These are phyloP conservation scores for Sebastes fasciatus DNA, from an alignment of 2,113 vertebrate genomes.

Conservation along the genomic window DNA sequence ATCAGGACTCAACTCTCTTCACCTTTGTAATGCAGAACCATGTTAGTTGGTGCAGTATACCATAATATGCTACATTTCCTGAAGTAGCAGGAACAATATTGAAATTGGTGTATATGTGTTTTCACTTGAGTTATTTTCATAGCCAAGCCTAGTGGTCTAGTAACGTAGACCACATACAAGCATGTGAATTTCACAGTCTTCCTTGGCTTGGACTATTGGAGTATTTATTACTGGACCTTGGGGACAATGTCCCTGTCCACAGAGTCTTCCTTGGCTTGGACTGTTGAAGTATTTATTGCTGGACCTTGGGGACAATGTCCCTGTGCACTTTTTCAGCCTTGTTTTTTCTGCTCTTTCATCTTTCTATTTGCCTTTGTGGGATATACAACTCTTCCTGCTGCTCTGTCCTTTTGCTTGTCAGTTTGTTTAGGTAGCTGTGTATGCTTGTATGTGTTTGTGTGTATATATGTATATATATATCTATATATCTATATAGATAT, in stretches of 20 bases:
- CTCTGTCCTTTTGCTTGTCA: constrained; percentile 31
- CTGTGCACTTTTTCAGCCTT: neutral
- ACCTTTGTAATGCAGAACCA: constrained; percentile 4
- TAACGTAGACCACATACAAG: neutral
- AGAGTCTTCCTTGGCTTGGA: constrained; percentile 9
- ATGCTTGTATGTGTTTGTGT: constrained; percentile 9
- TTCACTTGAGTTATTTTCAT: constrained; percentile 14
- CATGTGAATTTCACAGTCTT: constrained; percentile 27
- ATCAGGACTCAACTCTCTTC: constrained; percentile 10
- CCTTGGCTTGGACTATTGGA: neutral
- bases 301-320: constrained; percentile 8
- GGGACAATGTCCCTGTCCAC: constrained; percentile 3
- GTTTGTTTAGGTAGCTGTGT: constrained; percentile 42
- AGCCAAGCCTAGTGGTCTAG: neutral
- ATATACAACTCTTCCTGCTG: constrained; percentile 38
- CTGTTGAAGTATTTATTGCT: constrained; percentile 3
- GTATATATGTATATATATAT: no score
- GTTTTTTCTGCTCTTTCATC: constrained; percentile 23
- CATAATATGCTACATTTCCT: neutral
- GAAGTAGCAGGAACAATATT: no score
- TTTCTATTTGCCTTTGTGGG: neutral
- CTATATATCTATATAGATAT: neutral
- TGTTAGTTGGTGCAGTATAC: neutral
- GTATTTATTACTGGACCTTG: constrained; percentile 26
- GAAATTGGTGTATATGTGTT: neutral